phyloP scores from a whole-genome alignment of 2,797 vertebrate species.

The Bovichtus variegatus region DNA sequence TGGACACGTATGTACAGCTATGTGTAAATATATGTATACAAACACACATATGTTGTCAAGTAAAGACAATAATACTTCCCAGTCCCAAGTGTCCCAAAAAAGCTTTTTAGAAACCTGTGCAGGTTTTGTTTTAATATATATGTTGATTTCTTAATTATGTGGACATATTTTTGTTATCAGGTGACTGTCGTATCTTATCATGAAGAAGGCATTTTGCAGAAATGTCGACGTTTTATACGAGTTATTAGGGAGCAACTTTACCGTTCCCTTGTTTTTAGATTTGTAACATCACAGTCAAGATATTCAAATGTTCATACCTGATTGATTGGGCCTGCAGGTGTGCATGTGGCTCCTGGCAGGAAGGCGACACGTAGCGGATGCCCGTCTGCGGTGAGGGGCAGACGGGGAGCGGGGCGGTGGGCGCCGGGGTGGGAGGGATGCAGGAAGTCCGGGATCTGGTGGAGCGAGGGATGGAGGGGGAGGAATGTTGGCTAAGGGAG shows the following conservation, averaged over 20 bases:
- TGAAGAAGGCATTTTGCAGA: background rate
- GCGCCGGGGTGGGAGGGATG: slow-evolving; percentile 85
- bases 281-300: background rate
- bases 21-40: no score
- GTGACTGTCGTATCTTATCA: background rate
- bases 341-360: slow-evolving; percentile 78
- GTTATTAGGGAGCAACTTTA: background rate
- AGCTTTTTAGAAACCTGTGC: background rate
- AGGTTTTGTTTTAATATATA: background rate
- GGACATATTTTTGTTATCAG: background rate
- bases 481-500: slow-evolving; percentile 79
- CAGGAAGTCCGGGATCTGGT: slow-evolving; percentile 88
- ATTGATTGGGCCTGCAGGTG: slow-evolving; percentile 79
- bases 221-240: no score
- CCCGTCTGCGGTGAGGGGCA: slow-evolving; percentile 79
- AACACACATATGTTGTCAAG: no score
- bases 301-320: slow-evolving; percentile 70
- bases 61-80: no score
- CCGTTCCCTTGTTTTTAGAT: background rate
- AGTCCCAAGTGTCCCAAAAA: no score
- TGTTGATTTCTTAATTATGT: background rate
- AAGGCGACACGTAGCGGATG: slow-evolving; percentile 85
- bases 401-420: slow-evolving; percentile 81
- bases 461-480: slow-evolving; percentile 85
- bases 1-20: no score